Base-by-base conservation (phyloP, 2,888 invertebrate genomes). In the Dolichomitus sp. region DNA sequence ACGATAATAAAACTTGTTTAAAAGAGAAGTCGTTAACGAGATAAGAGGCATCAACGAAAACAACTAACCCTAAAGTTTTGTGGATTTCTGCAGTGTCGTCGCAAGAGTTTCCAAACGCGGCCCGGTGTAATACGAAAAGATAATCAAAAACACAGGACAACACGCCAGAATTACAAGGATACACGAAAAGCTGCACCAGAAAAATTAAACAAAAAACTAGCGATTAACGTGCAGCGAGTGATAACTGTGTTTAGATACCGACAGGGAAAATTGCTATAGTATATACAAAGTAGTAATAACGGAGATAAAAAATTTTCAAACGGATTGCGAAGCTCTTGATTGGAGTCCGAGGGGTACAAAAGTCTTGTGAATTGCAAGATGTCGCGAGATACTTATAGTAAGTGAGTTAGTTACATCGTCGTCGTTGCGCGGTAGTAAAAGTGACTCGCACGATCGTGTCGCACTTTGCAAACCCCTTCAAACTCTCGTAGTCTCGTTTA, bases 181-280 rank as follows among this genome's bases (percentile, higher is more conserved):
- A 59, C 30, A n/a, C 68, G 65, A 65, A n/a, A 73, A 63, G 40
- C 19, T 27, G 48, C 48, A n/a, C 48, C 0, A 3, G 48, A 50
- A 42, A 65, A 57, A 33, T 70, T 11, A 75, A 45, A 61, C n/a
- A 12, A 61, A 80, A 48, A 76, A 19, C 42, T 72, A 75, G 74
- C 30, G 45, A 45, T 82, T 76, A 57, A 65, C 78, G 83, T 81
- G 83, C 77, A 70, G 83, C 65, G 81, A 80, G 77, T 76, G 65
- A 76, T 76, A 59, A 76, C 76, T 85, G 81, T 85, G 84, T 80
- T 77, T 85, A 65, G 57, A 68, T 57, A 83, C 40, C 61, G 27
- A 40, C 68, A 33, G 37, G 70, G 33, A 59, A 69, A 65, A 11
- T 33, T 68, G 59, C 17, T 45, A 19, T n/a, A 17, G 12, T 7